Conservation (phyloP, 2,797 vertebrate genomes). For the Holocentrus rufus region DNA sequence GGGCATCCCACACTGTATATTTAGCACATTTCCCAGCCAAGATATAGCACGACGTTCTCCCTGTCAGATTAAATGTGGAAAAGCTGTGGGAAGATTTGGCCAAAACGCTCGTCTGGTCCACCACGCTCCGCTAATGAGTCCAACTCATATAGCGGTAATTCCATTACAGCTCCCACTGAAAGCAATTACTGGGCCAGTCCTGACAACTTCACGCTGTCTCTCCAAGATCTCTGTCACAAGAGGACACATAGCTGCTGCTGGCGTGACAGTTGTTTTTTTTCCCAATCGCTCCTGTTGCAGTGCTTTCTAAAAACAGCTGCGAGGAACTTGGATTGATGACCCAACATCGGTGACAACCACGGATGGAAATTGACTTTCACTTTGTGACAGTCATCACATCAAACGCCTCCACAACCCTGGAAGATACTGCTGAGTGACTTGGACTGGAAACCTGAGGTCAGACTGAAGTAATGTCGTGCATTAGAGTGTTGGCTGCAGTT, state of each 20-base stretch:
- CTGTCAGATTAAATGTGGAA: conserved; percentile 26
- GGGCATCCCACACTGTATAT: conserved; percentile 12
- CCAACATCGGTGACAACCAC: conserved; percentile 42
- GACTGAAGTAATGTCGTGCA: conserved; percentile 17
- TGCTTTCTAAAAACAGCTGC: conserved; percentile 46
- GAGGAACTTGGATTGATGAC: conserved; percentile 43
- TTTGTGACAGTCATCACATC: conserved; percentile 32
- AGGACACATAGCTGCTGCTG: conserved; percentile 7
- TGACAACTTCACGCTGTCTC: conserved; percentile 52
- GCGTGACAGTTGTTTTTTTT: conserved; percentile 38
- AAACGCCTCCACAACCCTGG: conserved; percentile 9
- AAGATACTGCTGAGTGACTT: conserved; percentile 26
- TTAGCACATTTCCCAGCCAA: conserved; percentile 19
- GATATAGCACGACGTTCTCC: conserved; percentile 7
- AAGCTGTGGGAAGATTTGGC: conserved; percentile 16
- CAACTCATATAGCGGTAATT: conserved; percentile 49
- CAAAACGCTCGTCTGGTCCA: conserved; percentile 10
- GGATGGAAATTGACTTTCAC: conserved; percentile 19
- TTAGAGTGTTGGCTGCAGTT: conserved; percentile 8
- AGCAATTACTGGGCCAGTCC: conserved; percentile 52
- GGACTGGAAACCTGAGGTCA: conserved; percentile 26
- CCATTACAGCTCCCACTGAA: conserved; percentile 53
- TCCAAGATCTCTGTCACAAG: conserved; percentile 28
- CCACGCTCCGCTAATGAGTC: conserved; percentile 41
- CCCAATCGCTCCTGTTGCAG: conserved; percentile 20